These are phyloP conservation scores for Polypedilum pembai DNA, from an alignment of 1,140 invertebrate genomes.

Conservation along the genomic window DNA sequence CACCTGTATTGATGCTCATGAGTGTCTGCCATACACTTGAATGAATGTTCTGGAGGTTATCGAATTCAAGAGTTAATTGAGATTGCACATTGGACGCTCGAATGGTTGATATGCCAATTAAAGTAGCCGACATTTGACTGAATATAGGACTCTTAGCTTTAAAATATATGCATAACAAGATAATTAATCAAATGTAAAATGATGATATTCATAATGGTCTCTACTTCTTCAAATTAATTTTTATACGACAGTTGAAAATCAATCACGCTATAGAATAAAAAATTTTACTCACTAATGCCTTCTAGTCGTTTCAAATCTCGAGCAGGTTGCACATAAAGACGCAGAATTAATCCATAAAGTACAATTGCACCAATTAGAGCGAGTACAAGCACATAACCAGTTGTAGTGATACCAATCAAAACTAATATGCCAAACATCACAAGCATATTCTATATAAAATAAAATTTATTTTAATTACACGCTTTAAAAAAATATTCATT, in stretches of 20 bases:
- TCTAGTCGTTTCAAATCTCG: slow-evolving; percentile 74
- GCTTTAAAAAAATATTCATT: too few relatives aligned
- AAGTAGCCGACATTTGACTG: slow-evolving; percentile 68
- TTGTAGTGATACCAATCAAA: slow-evolving; percentile 66
- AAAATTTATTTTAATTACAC: neutral
- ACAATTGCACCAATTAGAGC: slow-evolving; percentile 51
- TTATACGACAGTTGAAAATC: slow-evolving; percentile 20
- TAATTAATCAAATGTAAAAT: slow-evolving; percentile 15
- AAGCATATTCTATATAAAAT: slow-evolving; percentile 35
- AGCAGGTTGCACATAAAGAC: slow-evolving; percentile 68
- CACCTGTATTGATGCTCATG: slow-evolving; percentile 45
- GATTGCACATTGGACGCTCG: slow-evolving; percentile 59
- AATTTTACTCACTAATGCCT: slow-evolving; percentile 59
- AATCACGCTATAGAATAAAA: neutral
- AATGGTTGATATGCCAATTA: slow-evolving; percentile 74
- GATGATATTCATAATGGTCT: neutral
- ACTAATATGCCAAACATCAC: slow-evolving; percentile 56
- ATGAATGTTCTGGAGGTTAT: slow-evolving; percentile 57
- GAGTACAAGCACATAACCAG: slow-evolving; percentile 59
- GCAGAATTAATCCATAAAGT: slow-evolving; percentile 59
- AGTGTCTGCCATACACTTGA: slow-evolving; percentile 57
- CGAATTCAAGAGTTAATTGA: slow-evolving; percentile 63
- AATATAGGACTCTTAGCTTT: slow-evolving; percentile 69
- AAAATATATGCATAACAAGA: slow-evolving; percentile 31
- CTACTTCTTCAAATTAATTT: too few relatives aligned